A percentile compares a stretch with the other conserved stretches of the same genome.
Evolutionary conservation across 2,888 invertebrate genomes (phyloP).

Genomic region (Punctoribates punctum): DNA sequence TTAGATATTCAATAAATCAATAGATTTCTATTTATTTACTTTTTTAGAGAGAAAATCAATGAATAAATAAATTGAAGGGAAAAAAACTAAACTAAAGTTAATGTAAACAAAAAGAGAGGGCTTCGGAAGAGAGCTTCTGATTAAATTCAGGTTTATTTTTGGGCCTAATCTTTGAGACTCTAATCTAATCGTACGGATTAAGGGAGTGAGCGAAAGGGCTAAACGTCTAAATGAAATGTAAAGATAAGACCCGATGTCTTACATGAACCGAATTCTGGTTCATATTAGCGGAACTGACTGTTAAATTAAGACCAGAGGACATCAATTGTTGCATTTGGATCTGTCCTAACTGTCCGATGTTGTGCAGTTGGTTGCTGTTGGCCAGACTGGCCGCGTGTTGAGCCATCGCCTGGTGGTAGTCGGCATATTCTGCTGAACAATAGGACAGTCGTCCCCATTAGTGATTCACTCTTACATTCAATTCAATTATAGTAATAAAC

Average conservation of each 20-base stretch:
- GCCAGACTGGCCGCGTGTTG: slow-evolving; percentile 47
- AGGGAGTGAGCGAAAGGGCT: not conserved
- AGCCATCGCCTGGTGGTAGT: slow-evolving; percentile 49
- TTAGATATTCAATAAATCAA: not conserved
- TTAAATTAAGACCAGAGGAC: slow-evolving; percentile 47
- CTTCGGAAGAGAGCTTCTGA: not conserved
- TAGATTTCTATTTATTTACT: not conserved
- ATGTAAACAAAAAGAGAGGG: too few relatives aligned
- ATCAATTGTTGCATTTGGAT: slow-evolving; percentile 47
- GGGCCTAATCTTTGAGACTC: not conserved
- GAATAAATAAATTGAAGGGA: not conserved
- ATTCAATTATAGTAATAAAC: not conserved
- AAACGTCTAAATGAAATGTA: slow-evolving; percentile 25
- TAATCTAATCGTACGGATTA: slow-evolving; percentile 9
- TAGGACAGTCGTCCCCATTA: not conserved
- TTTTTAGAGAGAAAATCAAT: not conserved
- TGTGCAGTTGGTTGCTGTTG: slow-evolving; percentile 46
- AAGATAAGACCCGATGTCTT: not conserved
- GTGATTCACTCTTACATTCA: not conserved
- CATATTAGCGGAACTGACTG: slow-evolving; percentile 43
- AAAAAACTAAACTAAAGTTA: not conserved
- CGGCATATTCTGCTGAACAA: slow-evolving; percentile 45
- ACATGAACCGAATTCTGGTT: slow-evolving; percentile 39
- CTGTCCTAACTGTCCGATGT: slow-evolving; percentile 42
- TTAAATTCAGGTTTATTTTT: not conserved